Evolutionary conservation across 2,113 vertebrate species (phyloP).

Genomic region (Odontesthes bonariensis): DNA sequence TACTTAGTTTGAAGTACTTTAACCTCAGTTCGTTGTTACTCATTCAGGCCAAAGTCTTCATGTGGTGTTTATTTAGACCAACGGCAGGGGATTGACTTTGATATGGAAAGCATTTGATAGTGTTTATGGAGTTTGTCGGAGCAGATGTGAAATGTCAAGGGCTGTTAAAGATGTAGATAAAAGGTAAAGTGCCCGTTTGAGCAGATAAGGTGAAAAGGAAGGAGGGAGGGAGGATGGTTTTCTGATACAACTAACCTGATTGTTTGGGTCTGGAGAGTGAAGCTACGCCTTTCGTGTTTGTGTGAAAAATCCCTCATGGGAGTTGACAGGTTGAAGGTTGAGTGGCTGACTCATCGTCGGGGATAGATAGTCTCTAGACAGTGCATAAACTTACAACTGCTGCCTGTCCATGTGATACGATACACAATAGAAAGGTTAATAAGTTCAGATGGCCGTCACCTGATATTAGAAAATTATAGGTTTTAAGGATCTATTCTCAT

Average conservation of each 20-base stretch:
- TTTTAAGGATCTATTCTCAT: no score
- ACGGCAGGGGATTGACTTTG: constrained; percentile 50
- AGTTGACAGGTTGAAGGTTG: constrained; percentile 11
- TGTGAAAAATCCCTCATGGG: background rate
- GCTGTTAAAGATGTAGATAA: constrained; percentile 61
- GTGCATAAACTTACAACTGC: background rate
- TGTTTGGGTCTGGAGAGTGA: constrained; percentile 28
- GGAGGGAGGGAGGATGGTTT: constrained; percentile 19
- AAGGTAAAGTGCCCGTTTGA: constrained; percentile 57
- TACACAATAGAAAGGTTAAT: background rate
- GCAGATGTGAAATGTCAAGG: constrained; percentile 69
- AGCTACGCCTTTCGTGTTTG: constrained; percentile 51
- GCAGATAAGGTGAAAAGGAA: constrained; percentile 66
- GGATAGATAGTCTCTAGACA: background rate
- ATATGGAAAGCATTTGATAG: constrained; percentile 49
- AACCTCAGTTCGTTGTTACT: constrained; percentile 39
- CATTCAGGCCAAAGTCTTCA: constrained; percentile 60
- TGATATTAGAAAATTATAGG: no score
- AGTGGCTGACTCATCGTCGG: background rate
- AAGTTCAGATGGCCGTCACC: background rate
- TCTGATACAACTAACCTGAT: constrained; percentile 36
- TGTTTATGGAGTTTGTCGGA: constrained; percentile 66
- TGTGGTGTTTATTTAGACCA: constrained; percentile 53
- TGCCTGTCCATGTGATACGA: background rate
- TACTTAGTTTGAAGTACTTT: constrained; percentile 37